Percentiles rank a stretch among this genome's conserved stretches.
Conservation (phyloP, 2,113 vertebrate genomes). For the Trochalopteron elliotii region DNA sequence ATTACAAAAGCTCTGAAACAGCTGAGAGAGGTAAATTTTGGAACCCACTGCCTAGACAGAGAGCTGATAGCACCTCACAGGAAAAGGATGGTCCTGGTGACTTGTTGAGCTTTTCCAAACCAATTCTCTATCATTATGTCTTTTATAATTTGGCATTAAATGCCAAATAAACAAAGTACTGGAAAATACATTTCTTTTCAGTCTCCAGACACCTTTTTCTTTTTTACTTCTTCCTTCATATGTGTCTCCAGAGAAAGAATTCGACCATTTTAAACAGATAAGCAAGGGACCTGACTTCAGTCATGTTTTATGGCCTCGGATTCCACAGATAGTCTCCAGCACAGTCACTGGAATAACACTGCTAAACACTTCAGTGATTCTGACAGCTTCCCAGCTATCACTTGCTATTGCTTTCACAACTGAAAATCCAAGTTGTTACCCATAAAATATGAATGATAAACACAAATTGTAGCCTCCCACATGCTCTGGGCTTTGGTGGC, state of each 20-base stretch:
- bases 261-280: neutral
- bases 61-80: neutral
- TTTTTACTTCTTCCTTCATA: neutral
- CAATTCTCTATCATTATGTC: neutral
- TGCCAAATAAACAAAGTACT: neutral
- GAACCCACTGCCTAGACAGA: neutral
- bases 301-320: neutral
- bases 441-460: constrained; percentile 46
- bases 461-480: neutral
- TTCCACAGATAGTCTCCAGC: constrained; percentile 17
- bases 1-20: neutral
- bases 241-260: neutral
- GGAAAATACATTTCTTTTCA: neutral
- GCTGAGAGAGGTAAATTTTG: neutral
- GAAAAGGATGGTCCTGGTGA: neutral
- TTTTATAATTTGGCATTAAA: neutral
- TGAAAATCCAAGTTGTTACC: constrained; percentile 40
- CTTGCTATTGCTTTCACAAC: constrained; percentile 31
- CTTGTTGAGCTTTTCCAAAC: neutral
- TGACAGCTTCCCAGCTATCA: constrained; percentile 58
- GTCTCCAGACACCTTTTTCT: neutral
- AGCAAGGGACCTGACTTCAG: neutral
- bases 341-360: constrained; percentile 22
- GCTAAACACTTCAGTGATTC: constrained; percentile 56
- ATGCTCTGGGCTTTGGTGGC: neutral